Evolutionary conservation across 2,888 invertebrate species (phyloP).

Genomic region (Athripsodes cinereus): DNA sequence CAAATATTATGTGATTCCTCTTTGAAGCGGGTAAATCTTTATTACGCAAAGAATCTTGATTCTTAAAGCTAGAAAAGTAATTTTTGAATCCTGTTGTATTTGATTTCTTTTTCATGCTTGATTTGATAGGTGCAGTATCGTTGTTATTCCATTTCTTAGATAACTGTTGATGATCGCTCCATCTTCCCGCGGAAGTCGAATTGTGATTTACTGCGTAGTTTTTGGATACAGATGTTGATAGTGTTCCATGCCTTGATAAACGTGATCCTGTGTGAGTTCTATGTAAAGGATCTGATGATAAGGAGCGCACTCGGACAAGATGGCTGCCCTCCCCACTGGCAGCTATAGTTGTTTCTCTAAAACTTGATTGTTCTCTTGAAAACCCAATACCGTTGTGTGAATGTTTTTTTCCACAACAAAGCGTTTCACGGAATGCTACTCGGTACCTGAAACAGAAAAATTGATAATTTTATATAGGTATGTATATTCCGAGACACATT

Average conservation of each 20-base stretch:
- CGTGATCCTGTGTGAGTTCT: constrained; percentile 18
- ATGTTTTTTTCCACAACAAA: constrained; percentile 54
- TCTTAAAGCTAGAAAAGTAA: constrained; percentile 18
- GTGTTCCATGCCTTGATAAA: constrained; percentile 20
- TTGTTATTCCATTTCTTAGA: constrained; percentile 20
- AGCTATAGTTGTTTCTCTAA: constrained; percentile 54
- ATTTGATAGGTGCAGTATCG: background rate
- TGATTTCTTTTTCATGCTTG: constrained; percentile 3
- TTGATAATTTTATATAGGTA: background rate
- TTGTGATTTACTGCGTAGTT: constrained; percentile 19
- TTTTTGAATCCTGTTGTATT: constrained; percentile 12
- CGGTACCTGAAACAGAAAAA: constrained; percentile 58
- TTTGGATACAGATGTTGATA: constrained; percentile 18
- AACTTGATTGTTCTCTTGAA: constrained; percentile 54
- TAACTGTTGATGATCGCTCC: constrained; percentile 2
- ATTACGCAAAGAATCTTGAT: constrained; percentile 5
- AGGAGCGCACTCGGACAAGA: constrained; percentile 42
- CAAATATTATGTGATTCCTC: constrained; percentile 20
- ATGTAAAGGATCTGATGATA: constrained; percentile 19
- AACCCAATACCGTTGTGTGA: constrained; percentile 47
- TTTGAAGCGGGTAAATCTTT: constrained; percentile 9
- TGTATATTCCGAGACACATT: too few relatives aligned
- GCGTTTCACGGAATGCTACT: constrained; percentile 67
- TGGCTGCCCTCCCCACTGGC: constrained; percentile 44
- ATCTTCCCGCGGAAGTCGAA: constrained; percentile 1